Conservation (phyloP, 2,113 vertebrate genomes). For the Cavia aperea region DNA sequence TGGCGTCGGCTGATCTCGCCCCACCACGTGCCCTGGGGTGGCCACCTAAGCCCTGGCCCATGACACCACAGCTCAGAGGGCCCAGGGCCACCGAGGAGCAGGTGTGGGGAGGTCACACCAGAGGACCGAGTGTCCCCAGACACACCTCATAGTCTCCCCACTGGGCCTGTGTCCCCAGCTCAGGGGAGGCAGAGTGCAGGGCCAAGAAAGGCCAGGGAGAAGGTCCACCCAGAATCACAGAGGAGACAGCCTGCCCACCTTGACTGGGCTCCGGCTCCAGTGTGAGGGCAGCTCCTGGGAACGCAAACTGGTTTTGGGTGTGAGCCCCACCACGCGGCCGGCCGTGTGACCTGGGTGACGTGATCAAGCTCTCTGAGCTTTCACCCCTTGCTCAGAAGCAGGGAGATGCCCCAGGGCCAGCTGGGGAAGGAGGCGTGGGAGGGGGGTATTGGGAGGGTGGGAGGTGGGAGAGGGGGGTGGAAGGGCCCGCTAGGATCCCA, state of each 20-base stretch:
- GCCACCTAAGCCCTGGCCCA: constrained; percentile 44
- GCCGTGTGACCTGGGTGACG: not conserved
- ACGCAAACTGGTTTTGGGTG: fast-evolving
- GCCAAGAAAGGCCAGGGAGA: not conserved
- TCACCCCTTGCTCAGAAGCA: not conserved
- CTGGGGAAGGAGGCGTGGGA: no score
- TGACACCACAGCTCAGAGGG: fast-evolving
- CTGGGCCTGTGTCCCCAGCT: fast-evolving
- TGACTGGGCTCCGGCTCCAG: not conserved
- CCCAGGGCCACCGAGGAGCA: fast-evolving
- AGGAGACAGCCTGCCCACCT: fast-evolving
- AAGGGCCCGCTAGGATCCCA: no score
- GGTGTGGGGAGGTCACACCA: fast-evolving
- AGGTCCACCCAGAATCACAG: not conserved
- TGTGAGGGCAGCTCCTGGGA: not conserved
- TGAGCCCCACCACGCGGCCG: fast-evolving
- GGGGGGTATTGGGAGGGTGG: no score
- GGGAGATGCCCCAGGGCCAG: fast-evolving
- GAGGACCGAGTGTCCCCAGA: fast-evolving
- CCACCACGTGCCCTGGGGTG: not conserved
- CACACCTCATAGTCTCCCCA: not conserved
- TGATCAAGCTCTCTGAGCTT: not conserved
- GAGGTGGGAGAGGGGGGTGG: no score
- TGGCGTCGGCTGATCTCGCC: not conserved
- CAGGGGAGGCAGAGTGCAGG: not conserved